Base-by-base conservation (phyloP, 2,888 invertebrate genomes). In the Diabrotica balteata region DNA sequence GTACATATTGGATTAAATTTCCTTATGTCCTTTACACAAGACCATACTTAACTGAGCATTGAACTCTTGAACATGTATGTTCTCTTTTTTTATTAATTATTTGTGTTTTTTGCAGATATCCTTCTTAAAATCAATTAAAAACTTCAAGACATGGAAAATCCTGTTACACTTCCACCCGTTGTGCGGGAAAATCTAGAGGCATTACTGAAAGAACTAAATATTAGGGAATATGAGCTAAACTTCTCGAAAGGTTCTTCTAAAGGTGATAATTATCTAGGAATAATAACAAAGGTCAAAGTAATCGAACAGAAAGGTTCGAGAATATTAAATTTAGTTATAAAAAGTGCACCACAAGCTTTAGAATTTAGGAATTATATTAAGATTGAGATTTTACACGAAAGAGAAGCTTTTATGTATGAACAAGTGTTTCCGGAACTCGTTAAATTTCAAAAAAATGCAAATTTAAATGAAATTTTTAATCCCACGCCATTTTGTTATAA, bases 231-330 rank as follows among this genome's bases (percentile, higher is more conserved):
- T 46, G 59, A 57, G 0, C 59, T 73, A 11, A 64, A 69, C 7
- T 69, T 75, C 7, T 60, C 69, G 22, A 65, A 72, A 1, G 79
- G 78, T 7, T 73, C 74, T 8, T 52, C 69, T n/a, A 72, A 70
- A 54, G 79, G 79, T 5, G 80, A 80, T 60, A 81, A 81, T 65
- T 78, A 77, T 63, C 63, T 80, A 46, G 79, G 79, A 8, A 70
- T 76, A 9, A 74, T 78, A 45, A 74, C 74, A 7, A 69, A 54
- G 66, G 59, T 62, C 42, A 66, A 71, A 67, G 72, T 74, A 0
- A 59, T 11, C 42, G 57, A 69, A 8, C 7, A 43, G 44, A 57
- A 54, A 11, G 44, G 10, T 44, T n/a, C 8, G 8, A 43, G 63
- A 59, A 66, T 61, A 4, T 62, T 73, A 22, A 65, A 70, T 54